These are phyloP conservation scores for Ptychobarbus kaznakovi DNA, from an alignment of 2,797 vertebrate genomes.

Conservation along the genomic window DNA sequence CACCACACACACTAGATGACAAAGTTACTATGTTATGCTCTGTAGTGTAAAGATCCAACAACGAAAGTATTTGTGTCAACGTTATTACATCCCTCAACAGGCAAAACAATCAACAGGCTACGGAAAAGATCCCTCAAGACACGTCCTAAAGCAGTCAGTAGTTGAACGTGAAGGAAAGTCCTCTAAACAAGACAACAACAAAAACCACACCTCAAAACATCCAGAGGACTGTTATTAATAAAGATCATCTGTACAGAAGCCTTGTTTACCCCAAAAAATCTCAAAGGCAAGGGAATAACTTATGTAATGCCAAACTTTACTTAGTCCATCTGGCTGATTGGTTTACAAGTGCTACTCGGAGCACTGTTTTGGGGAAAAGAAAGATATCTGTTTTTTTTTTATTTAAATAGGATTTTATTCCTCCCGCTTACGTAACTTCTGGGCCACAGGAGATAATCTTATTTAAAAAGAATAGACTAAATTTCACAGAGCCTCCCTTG, in stretches of 20 bases:
- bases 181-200: conserved; percentile 77
- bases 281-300: conserved; percentile 80
- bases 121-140: conserved; percentile 85
- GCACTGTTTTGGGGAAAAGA: conserved; percentile 69
- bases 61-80: neutral
- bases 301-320: conserved; percentile 78
- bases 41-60: neutral
- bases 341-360: conserved; percentile 74
- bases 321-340: conserved; percentile 63
- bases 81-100: conserved; percentile 71
- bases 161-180: conserved; percentile 76
- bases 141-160: conserved; percentile 76
- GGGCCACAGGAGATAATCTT: neutral
- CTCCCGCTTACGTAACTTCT: neutral
- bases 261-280: conserved; percentile 80
- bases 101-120: conserved; percentile 81
- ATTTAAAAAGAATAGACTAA: neutral
- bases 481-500: neutral
- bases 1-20: rapidly evolving
- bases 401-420: neutral
- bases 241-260: conserved; percentile 82
- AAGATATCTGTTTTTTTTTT: conserved; percentile 44
- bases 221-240: conserved; percentile 74
- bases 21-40: neutral
- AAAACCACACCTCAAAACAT: conserved; percentile 65